A percentile compares a stretch with the other conserved stretches of the same genome.
Conservation (phyloP, 2,888 invertebrate species). For the Catocala fraxini region DNA sequence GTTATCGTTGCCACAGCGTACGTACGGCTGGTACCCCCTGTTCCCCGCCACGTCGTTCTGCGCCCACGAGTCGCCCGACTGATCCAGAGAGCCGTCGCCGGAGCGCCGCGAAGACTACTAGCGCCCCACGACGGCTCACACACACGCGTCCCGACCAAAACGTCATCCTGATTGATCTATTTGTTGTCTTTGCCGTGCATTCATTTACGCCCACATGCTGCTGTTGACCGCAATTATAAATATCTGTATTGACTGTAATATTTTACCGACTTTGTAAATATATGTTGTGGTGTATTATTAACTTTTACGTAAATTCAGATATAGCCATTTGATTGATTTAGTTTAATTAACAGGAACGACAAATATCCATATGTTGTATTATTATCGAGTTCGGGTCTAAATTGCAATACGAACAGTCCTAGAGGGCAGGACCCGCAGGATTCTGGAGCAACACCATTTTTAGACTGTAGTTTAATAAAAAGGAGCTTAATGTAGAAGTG, state of each 20-base stretch:
- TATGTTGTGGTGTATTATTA: conserved; percentile 14
- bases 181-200: conserved; percentile 43
- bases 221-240: conserved; percentile 32
- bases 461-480: conserved; percentile 59
- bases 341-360: background rate
- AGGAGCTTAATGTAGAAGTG: conserved; percentile 68
- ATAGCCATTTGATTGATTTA: conserved; percentile 4
- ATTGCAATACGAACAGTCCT: conserved; percentile 9
- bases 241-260: conserved; percentile 27
- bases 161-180: conserved; percentile 26
- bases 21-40: conserved; percentile 96
- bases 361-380: conserved; percentile 6
- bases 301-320: conserved; percentile 12
- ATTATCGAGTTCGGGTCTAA: conserved; percentile 8
- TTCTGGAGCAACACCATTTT: conserved; percentile 50
- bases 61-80: conserved; percentile 87
- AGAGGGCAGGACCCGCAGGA: conserved; percentile 42
- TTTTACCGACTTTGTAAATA: conserved; percentile 48
- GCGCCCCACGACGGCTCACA: conserved; percentile 73
- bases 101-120: conserved; percentile 77
- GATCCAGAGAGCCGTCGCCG: conserved; percentile 86
- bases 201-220: conserved; percentile 46
- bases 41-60: conserved; percentile 95
- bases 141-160: conserved; percentile 25
- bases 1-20: conserved; percentile 92